phyloP scores from a whole-genome alignment of 2,797 vertebrate genomes.

The Novumbra hubbsi region DNA sequence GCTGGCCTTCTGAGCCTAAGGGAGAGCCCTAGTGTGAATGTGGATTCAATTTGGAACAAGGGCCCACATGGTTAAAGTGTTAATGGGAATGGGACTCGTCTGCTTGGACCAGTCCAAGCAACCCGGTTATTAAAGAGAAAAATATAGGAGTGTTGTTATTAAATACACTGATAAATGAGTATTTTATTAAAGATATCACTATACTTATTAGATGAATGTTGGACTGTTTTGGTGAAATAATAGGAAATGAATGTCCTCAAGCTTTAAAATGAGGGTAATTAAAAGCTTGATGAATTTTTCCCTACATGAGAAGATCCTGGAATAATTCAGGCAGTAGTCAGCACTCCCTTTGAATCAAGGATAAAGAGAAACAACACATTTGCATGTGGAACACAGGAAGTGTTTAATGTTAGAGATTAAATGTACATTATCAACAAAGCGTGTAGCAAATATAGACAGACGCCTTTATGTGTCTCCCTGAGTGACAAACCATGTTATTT shows the following conservation, averaged over 20 bases:
- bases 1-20: constrained; percentile 33
- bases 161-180: neutral
- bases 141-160: neutral
- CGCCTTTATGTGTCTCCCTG: neutral
- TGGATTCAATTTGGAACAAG: constrained; percentile 26
- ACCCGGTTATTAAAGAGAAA: neutral
- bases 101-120: constrained; percentile 15
- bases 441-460: constrained; percentile 9
- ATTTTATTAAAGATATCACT: constrained; percentile 26
- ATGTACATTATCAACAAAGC: neutral
- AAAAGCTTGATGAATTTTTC: constrained; percentile 53
- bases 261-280: constrained; percentile 38
- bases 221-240: neutral
- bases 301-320: constrained; percentile 26
- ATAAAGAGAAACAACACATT: constrained; percentile 18
- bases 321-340: constrained; percentile 39
- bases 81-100: constrained; percentile 48
- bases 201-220: constrained; percentile 14
- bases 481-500: constrained; percentile 1
- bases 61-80: constrained; percentile 43
- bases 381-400: neutral
- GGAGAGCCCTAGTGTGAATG: constrained; percentile 24
- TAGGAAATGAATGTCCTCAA: constrained; percentile 32
- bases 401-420: neutral
- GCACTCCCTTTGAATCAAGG: constrained; percentile 15